A percentile compares a stretch with the other conserved stretches of the same genome.
Evolutionary conservation across 2,113 vertebrate species (phyloP).

Genomic region (Upupa epops): DNA sequence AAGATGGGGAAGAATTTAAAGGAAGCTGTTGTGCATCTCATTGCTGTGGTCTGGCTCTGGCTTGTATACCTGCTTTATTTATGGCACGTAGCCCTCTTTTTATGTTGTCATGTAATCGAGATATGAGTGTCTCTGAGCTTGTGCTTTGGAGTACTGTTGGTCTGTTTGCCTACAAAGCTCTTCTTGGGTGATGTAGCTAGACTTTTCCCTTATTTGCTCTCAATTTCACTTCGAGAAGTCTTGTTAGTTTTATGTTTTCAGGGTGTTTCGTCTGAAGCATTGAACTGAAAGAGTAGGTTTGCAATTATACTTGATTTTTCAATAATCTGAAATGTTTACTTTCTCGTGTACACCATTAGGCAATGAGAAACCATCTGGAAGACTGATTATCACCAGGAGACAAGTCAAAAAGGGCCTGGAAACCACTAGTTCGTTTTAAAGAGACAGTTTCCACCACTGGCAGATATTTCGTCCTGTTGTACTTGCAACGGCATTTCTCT

Average conservation of each 20-base stretch:
- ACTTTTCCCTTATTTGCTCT: conserved; percentile 24
- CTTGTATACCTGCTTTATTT: background rate
- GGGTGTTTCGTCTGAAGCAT: conserved; percentile 20
- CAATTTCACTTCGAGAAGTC: conserved; percentile 37
- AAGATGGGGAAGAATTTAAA: background rate
- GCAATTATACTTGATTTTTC: conserved; percentile 45
- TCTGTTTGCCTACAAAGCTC: conserved; percentile 42
- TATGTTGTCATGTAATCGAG: conserved; percentile 52
- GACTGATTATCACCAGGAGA: conserved; percentile 49
- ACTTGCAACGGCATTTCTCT: conserved; percentile 20
- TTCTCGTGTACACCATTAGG: conserved; percentile 45
- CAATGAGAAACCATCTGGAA: conserved; percentile 61
- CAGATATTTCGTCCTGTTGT: conserved; percentile 41
- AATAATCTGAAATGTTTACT: conserved; percentile 60
- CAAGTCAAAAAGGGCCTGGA: conserved; percentile 55
- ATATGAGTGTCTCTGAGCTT: conserved; percentile 47
- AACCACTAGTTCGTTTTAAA: conserved; percentile 52
- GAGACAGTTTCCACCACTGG: conserved; percentile 48
- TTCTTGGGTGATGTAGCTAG: conserved; percentile 23
- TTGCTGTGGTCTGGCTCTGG: conserved; percentile 45
- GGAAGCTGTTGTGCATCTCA: conserved; percentile 15
- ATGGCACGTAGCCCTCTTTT: conserved; percentile 24
- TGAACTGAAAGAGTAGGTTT: conserved; percentile 32
- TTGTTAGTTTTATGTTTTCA: conserved; percentile 32
- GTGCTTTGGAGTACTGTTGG: conserved; percentile 38